phyloP scores from a whole-genome alignment of 2,797 vertebrate genomes.

The Siniperca obscura region DNA sequence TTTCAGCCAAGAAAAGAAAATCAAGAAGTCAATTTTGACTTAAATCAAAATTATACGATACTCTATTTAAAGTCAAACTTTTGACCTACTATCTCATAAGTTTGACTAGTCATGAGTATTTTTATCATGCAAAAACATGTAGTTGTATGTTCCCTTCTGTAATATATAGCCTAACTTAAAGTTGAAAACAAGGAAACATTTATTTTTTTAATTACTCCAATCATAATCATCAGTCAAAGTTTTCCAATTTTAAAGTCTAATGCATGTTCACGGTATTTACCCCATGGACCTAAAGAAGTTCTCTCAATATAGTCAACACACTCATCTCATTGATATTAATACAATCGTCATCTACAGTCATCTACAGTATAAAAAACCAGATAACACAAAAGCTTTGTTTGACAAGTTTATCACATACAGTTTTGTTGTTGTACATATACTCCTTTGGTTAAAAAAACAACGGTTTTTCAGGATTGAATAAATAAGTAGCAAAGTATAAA shows the following conservation, averaged over 20 bases:
- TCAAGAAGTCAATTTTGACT: neutral
- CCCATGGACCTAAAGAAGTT: neutral
- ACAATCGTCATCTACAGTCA: neutral
- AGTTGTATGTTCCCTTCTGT: neutral
- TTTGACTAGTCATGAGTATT: neutral
- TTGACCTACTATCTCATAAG: neutral
- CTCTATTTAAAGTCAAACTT: too few relatives aligned
- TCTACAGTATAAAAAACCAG: neutral
- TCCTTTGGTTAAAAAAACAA: neutral
- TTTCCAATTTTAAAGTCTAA: neutral
- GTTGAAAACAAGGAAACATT: neutral
- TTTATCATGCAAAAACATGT: neutral
- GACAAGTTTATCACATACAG: slow-evolving; percentile 31
- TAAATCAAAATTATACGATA: neutral
- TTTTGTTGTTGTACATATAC: slow-evolving; percentile 11
- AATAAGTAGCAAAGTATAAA: neutral
- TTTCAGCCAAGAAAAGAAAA: neutral
- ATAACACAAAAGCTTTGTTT: neutral
- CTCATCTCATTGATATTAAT: slow-evolving; percentile 10
- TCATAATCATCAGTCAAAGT: neutral
- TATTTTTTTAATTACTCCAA: neutral
- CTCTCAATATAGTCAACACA: neutral
- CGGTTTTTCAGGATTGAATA: neutral
- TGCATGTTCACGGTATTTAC: neutral
- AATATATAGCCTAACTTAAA: neutral